Base-by-base conservation (phyloP, 1,140 invertebrate species). In the Archivesica marissinica region DNA sequence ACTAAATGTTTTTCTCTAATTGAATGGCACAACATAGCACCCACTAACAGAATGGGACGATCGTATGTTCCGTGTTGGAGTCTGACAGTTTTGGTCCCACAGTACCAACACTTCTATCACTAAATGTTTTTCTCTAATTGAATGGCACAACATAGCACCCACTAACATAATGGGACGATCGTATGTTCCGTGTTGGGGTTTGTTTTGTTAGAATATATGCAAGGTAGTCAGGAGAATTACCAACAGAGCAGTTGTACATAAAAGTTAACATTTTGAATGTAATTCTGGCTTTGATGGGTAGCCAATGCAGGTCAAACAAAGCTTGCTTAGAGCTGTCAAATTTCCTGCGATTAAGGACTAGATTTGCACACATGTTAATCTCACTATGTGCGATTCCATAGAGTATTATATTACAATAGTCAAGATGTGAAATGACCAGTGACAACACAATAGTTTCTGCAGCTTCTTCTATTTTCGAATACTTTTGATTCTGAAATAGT, bases 341-440 rank as follows among this genome's bases (percentile, higher is more conserved):
- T 64, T 35, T 64, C 3, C 47, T 35, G 6, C 44, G 13, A 23
- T 75, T 50, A n/a, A 75, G 28, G 11, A 54, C 44, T 1, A 52
- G 72, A 54, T 54, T 75, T 50, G 72, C 72, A 35, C 72, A 75
- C 44, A 54, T 75, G 1, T 11, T 1, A 2, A 75, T 13, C 3
- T 75, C 72, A 75, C 47, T 1, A 0, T 75, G 1, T 20, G 47
- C n/a, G 28, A 75, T 54, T 2, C 72, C 72, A 75, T 52, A 75
- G 13, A 54, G 47, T 52, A 75, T 33, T 0, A 9, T 50, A 54
- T 75, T 75, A 30, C 72, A 75, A 25, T 75, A 75, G n/a, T 75
- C 72, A 2, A 75, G 15, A 64, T 64, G 59, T 2, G 72, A 75
- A 33, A 54, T 75, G 13, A 52, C 47, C 4, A 75, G 30, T 1